These are phyloP conservation scores for Megalurothrips usitatus DNA, from an alignment of 2,888 invertebrate genomes.

Conservation along the genomic window DNA sequence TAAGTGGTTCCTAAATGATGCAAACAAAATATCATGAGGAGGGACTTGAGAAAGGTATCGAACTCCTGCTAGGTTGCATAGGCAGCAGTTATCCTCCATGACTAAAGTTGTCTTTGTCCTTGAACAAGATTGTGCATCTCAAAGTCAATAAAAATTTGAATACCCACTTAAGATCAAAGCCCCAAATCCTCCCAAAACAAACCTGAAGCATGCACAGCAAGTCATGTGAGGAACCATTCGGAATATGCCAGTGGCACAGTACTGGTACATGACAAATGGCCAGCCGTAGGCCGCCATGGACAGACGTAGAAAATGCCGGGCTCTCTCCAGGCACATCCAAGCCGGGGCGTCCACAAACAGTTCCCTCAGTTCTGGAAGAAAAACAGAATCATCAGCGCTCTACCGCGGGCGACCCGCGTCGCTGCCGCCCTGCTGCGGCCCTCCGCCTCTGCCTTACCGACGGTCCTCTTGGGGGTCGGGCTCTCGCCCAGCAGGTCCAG, in stretches of 20 bases:
- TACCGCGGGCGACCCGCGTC: no score
- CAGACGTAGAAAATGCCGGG: slow-evolving; percentile 70
- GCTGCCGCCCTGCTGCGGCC: no score
- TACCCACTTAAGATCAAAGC: slow-evolving; percentile 7
- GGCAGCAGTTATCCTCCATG: slow-evolving; percentile 84
- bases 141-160: slow-evolving; percentile 30
- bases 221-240: slow-evolving; percentile 63
- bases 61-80: slow-evolving; percentile 81
- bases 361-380: slow-evolving; percentile 50
- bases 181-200: slow-evolving; percentile 38
- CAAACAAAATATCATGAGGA: slow-evolving; percentile 77
- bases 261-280: slow-evolving; percentile 76
- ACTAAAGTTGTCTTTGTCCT: slow-evolving; percentile 57
- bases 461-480: slow-evolving; percentile 62
- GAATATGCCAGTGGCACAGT: slow-evolving; percentile 70
- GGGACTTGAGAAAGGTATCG: slow-evolving; percentile 69
- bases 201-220: slow-evolving; percentile 69
- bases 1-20: slow-evolving; percentile 78
- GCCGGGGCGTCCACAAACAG: slow-evolving; percentile 62
- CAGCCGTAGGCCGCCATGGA: slow-evolving; percentile 85
- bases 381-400: slow-evolving; percentile 21
- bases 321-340: slow-evolving; percentile 78
- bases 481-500: slow-evolving; percentile 57
- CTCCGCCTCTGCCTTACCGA: slow-evolving; percentile 48
- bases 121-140: slow-evolving; percentile 35